Conservation (phyloP, 2,888 invertebrate species). For the Cephus sareptanus region DNA sequence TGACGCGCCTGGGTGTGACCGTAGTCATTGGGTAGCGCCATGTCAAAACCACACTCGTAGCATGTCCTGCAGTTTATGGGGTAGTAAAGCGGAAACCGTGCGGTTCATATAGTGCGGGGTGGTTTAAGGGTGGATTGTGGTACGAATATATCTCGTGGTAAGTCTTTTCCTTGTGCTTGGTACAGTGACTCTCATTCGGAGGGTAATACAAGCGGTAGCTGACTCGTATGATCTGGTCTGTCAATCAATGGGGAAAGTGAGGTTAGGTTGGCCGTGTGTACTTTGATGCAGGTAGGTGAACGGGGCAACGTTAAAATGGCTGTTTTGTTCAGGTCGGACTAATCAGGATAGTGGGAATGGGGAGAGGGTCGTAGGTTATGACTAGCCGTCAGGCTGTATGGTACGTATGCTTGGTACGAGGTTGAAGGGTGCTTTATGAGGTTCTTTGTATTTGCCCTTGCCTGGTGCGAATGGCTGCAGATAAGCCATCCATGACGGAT, state of each 20-base stretch:
- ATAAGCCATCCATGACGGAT: not conserved
- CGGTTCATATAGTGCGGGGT: not conserved
- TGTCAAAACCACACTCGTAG: slow-evolving; percentile 9
- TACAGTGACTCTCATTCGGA: not conserved
- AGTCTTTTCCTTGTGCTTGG: not conserved
- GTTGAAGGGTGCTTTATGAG: not conserved
- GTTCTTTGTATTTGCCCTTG: not conserved
- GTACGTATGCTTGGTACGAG: not conserved
- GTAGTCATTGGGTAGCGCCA: not conserved
- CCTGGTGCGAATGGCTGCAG: not conserved
- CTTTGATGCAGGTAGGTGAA: not conserved
- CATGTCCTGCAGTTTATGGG: slow-evolving; percentile 35
- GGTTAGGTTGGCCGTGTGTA: not conserved
- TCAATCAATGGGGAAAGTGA: not conserved
- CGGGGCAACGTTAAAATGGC: not conserved
- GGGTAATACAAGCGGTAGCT: not conserved
- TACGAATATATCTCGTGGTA: not conserved
- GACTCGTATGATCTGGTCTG: not conserved
- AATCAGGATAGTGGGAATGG: too few relatives aligned
- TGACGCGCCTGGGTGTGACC: not conserved
- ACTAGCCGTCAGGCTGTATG: not conserved
- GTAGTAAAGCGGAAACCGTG: slow-evolving; percentile 23
- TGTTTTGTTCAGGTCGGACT: not conserved
- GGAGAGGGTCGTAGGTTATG: not conserved
- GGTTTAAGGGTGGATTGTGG: not conserved